Percentiles rank a stretch among this genome's conserved stretches.
Conservation (phyloP, 2,888 invertebrate genomes). For the Ophraella communa region DNA sequence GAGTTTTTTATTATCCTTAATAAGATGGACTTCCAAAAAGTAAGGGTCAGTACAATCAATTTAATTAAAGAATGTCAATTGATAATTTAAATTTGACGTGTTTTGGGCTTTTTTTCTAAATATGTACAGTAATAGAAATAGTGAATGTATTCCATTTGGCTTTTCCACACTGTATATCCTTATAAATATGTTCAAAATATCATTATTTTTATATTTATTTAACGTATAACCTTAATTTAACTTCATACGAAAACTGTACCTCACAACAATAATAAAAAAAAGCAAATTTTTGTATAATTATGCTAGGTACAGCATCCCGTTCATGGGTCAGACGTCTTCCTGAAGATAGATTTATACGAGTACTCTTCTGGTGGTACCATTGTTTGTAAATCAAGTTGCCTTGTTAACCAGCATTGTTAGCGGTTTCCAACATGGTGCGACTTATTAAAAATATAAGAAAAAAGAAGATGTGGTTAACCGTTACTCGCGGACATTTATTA, state of each 20-base stretch:
- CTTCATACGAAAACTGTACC: background rate
- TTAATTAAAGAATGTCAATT: too few relatives aligned
- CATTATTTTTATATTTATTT: too few relatives aligned
- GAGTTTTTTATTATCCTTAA: too few relatives aligned
- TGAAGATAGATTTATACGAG: slow-evolving; percentile 52
- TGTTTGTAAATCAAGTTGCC: slow-evolving; percentile 58
- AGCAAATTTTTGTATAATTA: slow-evolving; percentile 40
- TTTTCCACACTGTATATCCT: too few relatives aligned
- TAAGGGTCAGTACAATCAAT: too few relatives aligned
- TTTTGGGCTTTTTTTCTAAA: too few relatives aligned
- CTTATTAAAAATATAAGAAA: slow-evolving; percentile 45
- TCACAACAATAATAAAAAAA: slow-evolving; percentile 16
- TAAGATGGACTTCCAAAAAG: too few relatives aligned
- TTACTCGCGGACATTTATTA: slow-evolving; percentile 24
- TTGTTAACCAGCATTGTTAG: slow-evolving; percentile 57
- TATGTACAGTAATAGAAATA: too few relatives aligned
- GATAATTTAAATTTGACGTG: too few relatives aligned
- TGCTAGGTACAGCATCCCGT: slow-evolving; percentile 47
- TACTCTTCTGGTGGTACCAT: slow-evolving; percentile 53
- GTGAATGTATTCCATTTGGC: too few relatives aligned
- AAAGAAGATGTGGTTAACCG: slow-evolving; percentile 16
- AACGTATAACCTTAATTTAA: too few relatives aligned
- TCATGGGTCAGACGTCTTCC: slow-evolving; percentile 51
- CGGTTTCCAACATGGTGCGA: slow-evolving; percentile 46
- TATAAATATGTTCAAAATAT: too few relatives aligned